Evolutionary conservation across 2,888 invertebrate species (phyloP).

Genomic region (Carpatolechia fugitivella): DNA sequence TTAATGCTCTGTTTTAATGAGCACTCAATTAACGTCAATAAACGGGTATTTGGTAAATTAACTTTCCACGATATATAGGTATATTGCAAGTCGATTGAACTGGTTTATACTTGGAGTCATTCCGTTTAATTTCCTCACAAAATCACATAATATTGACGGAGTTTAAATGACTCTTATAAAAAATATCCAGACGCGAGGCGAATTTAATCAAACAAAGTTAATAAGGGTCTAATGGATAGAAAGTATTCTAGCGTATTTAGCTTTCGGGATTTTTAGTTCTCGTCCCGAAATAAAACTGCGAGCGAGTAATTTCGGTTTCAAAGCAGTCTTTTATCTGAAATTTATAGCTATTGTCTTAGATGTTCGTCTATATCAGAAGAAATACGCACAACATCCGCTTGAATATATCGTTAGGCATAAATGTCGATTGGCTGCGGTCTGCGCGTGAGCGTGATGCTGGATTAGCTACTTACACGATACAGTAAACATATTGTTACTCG

Average conservation of each 20-base stretch:
- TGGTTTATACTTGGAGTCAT: slow-evolving; percentile 8
- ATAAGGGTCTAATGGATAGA: too few relatives aligned
- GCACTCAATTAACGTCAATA: too few relatives aligned
- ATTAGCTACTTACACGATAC: not conserved
- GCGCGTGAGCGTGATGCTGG: not conserved
- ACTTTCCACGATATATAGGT: not conserved
- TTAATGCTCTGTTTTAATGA: not conserved
- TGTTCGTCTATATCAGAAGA: not conserved
- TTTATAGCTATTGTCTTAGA: slow-evolving; percentile 7
- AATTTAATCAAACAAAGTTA: too few relatives aligned
- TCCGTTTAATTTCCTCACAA: slow-evolving; percentile 12
- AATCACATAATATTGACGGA: too few relatives aligned
- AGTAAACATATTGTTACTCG: not conserved
- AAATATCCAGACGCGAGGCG: too few relatives aligned
- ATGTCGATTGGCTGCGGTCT: slow-evolving; percentile 4
- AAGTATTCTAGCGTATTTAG: too few relatives aligned
- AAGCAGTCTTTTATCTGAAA: not conserved
- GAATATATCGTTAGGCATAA: not conserved
- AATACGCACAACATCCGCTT: not conserved
- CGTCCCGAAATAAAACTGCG: not conserved
- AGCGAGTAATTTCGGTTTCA: not conserved
- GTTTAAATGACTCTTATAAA: too few relatives aligned
- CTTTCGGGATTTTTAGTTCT: not conserved
- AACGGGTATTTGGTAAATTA: not conserved
- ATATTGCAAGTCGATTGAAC: slow-evolving; percentile 7